Conservation (phyloP, 2,113 vertebrate species). For the Nibea albiflora region DNA sequence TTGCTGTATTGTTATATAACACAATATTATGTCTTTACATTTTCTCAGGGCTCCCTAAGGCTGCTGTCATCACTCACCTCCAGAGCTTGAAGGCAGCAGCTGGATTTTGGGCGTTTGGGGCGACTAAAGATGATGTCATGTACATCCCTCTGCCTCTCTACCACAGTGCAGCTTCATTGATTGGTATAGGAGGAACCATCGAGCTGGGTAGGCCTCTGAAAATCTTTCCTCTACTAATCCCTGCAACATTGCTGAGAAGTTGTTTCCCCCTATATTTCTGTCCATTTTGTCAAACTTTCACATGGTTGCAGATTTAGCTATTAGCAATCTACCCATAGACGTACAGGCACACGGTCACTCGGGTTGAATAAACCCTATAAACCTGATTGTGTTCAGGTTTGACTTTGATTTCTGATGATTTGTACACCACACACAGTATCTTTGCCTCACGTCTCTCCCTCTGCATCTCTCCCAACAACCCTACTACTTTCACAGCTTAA, state of each 20-base stretch:
- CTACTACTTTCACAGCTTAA: too few relatives aligned
- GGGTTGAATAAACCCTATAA: too few relatives aligned
- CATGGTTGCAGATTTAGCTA: not conserved
- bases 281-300: not conserved
- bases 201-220: conserved; percentile 86
- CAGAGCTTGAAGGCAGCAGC: conserved; percentile 87
- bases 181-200: conserved; percentile 93
- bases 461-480: too few relatives aligned
- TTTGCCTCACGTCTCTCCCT: too few relatives aligned
- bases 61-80: conserved; percentile 91
- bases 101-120: conserved; percentile 90
- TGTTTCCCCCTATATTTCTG: not conserved
- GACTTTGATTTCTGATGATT: too few relatives aligned
- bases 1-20: not conserved
- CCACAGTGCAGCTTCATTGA: conserved; percentile 91
- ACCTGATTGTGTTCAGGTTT: too few relatives aligned
- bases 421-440: too few relatives aligned
- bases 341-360: too few relatives aligned
- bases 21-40: not conserved
- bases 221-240: not conserved
- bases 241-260: too few relatives aligned
- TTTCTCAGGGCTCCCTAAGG: conserved; percentile 91
- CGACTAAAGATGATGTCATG: conserved; percentile 85
- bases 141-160: conserved; percentile 94
- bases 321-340: too few relatives aligned